Evolutionary conservation across 2,113 vertebrate species (phyloP).

Genomic region (Cygnus atratus): DNA sequence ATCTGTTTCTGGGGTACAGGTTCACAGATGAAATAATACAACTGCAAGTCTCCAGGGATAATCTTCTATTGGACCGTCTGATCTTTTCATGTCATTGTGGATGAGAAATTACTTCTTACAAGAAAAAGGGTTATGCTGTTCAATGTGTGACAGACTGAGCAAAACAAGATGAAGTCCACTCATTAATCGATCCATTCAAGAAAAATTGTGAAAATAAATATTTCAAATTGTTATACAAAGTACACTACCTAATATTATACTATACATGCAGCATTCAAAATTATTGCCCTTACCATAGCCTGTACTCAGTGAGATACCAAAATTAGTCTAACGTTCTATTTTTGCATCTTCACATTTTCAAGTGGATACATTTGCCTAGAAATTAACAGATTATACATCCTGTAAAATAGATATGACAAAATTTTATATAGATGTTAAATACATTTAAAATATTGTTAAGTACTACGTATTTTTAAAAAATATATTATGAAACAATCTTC

Average conservation of each 20-base stretch:
- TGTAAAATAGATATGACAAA: not conserved
- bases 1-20: not conserved
- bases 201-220: not conserved
- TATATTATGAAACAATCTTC: not conserved
- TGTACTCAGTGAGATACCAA: not conserved
- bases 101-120: not conserved
- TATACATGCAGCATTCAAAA: not conserved
- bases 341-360: not conserved
- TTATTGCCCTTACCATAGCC: not conserved
- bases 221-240: not conserved
- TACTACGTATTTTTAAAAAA: not conserved
- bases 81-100: not conserved
- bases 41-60: not conserved
- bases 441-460: not conserved
- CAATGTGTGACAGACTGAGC: not conserved
- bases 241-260: not conserved
- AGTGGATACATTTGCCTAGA: fast-evolving
- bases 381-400: not conserved
- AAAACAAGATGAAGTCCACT: not conserved
- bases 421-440: not conserved
- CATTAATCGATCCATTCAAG: not conserved
- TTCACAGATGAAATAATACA: not conserved
- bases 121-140: not conserved
- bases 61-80: not conserved
- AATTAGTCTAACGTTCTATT: not conserved